Percentiles rank a stretch among this genome's conserved stretches.
phyloP scores from a whole-genome alignment of 2,888 invertebrate species.

The Brachyptera risi region DNA sequence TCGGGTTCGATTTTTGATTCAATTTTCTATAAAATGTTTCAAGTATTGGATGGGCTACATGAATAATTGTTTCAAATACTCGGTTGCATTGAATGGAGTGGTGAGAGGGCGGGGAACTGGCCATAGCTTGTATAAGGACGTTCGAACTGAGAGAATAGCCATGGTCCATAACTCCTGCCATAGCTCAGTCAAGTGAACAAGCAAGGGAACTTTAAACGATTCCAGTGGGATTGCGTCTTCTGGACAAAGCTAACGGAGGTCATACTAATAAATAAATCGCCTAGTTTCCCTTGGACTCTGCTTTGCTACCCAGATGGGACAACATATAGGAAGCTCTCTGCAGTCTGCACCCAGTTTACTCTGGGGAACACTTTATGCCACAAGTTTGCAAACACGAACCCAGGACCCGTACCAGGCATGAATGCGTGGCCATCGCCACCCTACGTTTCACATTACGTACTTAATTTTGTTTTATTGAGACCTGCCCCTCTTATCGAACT shows the following conservation, averaged over 20 bases:
- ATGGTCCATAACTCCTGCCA: conserved; percentile 18
- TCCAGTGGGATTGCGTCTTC: conserved; percentile 16
- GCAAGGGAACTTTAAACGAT: conserved; percentile 22
- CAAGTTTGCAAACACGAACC: conserved; percentile 12
- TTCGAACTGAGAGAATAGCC: conserved; percentile 5
- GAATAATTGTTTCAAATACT: conserved; percentile 21
- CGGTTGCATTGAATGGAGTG: neutral
- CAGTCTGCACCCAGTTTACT: neutral
- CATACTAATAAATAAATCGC: conserved; percentile 21
- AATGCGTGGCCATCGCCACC: neutral
- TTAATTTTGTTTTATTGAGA: neutral
- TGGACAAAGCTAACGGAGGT: conserved; percentile 18
- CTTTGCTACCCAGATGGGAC: conserved; percentile 17
- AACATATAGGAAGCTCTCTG: too few relatives aligned
- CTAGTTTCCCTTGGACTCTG: neutral
- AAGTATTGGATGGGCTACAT: neutral
- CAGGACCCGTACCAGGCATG: neutral
- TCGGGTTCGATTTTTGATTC: conserved; percentile 10
- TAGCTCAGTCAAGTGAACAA: conserved; percentile 21
- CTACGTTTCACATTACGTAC: neutral
- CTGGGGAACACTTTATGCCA: conserved; percentile 10
- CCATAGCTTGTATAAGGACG: conserved; percentile 3
- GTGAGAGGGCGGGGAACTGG: neutral
- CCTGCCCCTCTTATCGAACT: neutral
- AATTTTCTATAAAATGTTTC: conserved; percentile 3